Evolutionary conservation across 2,888 invertebrate genomes (phyloP).

Genomic region (Lochmaea crataegi): DNA sequence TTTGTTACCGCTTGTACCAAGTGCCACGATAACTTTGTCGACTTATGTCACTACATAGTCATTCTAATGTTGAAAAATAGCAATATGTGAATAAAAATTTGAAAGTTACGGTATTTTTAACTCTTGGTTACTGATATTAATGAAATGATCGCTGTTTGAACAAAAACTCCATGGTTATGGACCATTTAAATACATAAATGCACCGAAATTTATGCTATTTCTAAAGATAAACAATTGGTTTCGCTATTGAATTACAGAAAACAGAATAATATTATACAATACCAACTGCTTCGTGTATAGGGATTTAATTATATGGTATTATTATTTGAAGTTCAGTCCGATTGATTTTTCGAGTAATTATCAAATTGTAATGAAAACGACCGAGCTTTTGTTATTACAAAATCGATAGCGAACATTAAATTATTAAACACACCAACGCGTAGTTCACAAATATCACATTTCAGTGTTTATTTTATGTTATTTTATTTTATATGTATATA

Average conservation of each 20-base stretch:
- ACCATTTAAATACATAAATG: not conserved
- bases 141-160: no score
- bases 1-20: no score
- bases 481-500: no score
- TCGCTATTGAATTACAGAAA: not conserved
- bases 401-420: not conserved
- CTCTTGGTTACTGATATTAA: no score
- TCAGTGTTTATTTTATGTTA: not conserved
- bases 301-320: not conserved
- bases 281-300: not conserved
- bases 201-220: not conserved
- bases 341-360: not conserved
- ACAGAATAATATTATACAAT: not conserved
- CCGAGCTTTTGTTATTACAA: conserved; percentile 1
- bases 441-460: not conserved
- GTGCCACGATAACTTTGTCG: no score
- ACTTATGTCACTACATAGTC: no score
- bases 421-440: not conserved
- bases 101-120: no score
- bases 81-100: no score
- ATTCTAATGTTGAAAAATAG: no score
- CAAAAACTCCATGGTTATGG: not conserved
- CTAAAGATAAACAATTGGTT: not conserved
- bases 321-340: not conserved
- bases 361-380: not conserved